Conservation (phyloP, 2,113 vertebrate genomes). For the Myotis yumanensis region DNA sequence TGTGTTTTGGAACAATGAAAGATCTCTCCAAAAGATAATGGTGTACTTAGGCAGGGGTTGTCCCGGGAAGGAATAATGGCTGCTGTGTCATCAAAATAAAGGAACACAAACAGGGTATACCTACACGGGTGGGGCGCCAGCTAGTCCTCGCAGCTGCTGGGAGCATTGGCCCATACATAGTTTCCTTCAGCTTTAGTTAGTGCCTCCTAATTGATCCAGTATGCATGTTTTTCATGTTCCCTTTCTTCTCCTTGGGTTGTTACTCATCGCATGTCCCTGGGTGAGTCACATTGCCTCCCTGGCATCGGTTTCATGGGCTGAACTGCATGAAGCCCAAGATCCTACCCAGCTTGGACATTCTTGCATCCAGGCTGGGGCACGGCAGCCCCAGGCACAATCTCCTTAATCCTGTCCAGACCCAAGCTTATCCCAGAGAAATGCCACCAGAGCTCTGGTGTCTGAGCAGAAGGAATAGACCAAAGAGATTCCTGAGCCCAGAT, state of each 20-base stretch:
- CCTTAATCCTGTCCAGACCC: not conserved
- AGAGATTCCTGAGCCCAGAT: not conserved
- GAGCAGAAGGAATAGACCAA: not conserved
- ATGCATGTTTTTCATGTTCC: not conserved
- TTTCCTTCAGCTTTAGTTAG: slow-evolving; percentile 40
- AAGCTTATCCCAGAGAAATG: not conserved
- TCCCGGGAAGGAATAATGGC: not conserved
- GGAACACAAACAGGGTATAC: not conserved
- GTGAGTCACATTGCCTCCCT: slow-evolving; percentile 57
- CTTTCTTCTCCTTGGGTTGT: not conserved
- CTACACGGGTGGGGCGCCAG: not conserved
- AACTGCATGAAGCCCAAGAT: not conserved
- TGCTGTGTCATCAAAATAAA: not conserved
- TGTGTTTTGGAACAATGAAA: not conserved
- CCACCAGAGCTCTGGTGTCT: not conserved
- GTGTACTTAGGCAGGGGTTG: not conserved
- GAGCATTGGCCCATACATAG: not conserved
- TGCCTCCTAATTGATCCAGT: slow-evolving; percentile 45
- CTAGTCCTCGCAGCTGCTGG: not conserved
- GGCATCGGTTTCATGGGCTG: slow-evolving; percentile 16
- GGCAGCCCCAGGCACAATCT: not conserved
- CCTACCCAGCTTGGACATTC: not conserved
- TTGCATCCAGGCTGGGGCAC: not conserved
- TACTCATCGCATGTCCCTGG: slow-evolving; percentile 4
- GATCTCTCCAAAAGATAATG: not conserved